Conservation (phyloP, 2,888 invertebrate genomes). For the Salticus scenicus region DNA sequence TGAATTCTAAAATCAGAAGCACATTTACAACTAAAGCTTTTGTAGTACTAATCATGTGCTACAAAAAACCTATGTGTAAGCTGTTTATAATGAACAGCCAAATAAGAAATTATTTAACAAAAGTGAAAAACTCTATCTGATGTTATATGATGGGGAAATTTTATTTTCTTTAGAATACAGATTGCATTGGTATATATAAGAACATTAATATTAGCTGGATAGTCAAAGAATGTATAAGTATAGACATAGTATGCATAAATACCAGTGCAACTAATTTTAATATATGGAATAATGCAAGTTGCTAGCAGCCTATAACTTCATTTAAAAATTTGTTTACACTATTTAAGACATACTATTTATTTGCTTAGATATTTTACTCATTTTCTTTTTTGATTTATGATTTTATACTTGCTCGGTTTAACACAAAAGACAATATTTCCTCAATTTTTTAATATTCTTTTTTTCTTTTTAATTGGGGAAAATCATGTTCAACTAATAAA, state of each 20-base stretch:
- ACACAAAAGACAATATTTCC: background rate
- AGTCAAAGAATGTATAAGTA: conserved; percentile 40
- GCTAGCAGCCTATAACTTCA: background rate
- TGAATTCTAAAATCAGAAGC: conserved; percentile 37
- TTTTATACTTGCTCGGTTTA: no score
- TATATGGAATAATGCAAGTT: conserved; percentile 3
- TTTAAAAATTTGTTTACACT: background rate
- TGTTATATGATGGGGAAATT: conserved; percentile 65
- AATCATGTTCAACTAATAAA: background rate
- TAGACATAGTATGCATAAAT: conserved; percentile 42
- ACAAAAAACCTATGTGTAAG: conserved; percentile 24
- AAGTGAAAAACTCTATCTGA: conserved; percentile 62
- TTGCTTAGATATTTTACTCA: no score
- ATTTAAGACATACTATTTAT: background rate
- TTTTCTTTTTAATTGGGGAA: background rate
- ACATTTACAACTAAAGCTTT: conserved; percentile 40
- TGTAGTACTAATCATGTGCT: conserved; percentile 47
- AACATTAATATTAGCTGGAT: conserved; percentile 55
- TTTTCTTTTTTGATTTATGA: no score
- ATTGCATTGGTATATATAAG: conserved; percentile 43
- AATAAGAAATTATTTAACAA: conserved; percentile 42
- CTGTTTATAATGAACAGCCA: conserved; percentile 44
- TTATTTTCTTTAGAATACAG: conserved; percentile 59
- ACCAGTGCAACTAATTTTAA: conserved; percentile 18
- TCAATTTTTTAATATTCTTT: background rate